Base-by-base conservation (phyloP, 2,797 vertebrate species). In the Sebastes itinus region DNA sequence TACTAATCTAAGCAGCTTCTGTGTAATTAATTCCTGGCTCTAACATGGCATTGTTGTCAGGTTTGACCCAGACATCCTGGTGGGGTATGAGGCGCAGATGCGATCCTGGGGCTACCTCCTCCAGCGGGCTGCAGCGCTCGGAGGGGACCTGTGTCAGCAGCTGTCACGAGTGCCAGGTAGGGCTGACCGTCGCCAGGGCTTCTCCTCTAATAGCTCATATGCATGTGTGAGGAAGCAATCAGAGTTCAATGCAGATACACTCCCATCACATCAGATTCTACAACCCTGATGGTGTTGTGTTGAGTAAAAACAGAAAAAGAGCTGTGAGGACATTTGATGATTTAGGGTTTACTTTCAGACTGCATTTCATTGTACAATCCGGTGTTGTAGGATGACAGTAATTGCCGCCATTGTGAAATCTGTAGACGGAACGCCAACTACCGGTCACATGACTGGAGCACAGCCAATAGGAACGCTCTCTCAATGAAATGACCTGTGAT, bases 11-110 rank as follows among this genome's bases (percentile, higher is more conserved):
- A 38, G 20, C 4, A 35, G 2, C 5, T 1, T 8, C 16, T 77
- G 3, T 77, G 5, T 54, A 16, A n/a, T 46, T 2, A 65, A 33
- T 32, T 30, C 20, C 16, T 33, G 4, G 7, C 30, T 55, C 54
- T 20, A 35, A 71, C 64, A 20, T 8, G 13, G 23, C 7, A 2
- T 7, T 65, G 72, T 66, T 38, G 83, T 81, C 91, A 99, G 99
- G 93, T 99, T 97, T 85, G 98, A 99, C 87, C 99, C 99, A 61
- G 99, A 99, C 93, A 98, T 99, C 92, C 93, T 99, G 76, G 81
- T 99, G 81, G 99, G 98, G 28, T 99, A 99, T 83, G 99, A 99
- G 95, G 96, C 99, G 84, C 99, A 99, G 95, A 98, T 99, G 97
- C 97, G 89, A 82, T 99, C 99, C 56, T 99, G 99, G 99, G 98